These are phyloP conservation scores for Vulpes ferrilata DNA, from an alignment of 2,113 vertebrate species.

Conservation along the genomic window DNA sequence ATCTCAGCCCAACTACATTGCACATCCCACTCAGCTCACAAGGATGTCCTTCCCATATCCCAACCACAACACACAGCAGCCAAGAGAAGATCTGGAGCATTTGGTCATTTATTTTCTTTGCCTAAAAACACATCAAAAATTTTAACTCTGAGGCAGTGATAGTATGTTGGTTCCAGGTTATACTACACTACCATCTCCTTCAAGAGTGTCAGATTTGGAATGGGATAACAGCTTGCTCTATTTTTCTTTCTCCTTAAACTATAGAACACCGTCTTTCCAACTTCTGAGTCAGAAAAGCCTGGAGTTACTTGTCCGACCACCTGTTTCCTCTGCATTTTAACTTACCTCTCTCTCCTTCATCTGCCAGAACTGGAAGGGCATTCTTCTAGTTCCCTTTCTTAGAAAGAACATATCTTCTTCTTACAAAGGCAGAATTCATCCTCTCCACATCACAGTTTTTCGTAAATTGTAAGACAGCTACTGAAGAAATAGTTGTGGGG, in stretches of 20 bases:
- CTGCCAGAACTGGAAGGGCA: background rate
- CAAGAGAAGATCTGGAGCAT: background rate
- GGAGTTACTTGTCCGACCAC: background rate
- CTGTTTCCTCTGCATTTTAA: background rate
- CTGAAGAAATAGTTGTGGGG: too few relatives aligned
- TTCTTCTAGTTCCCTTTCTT: background rate
- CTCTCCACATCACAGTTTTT: background rate
- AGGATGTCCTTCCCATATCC: background rate
- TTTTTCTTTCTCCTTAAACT: background rate
- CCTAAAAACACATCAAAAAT: background rate
- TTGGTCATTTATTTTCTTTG: background rate
- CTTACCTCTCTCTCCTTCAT: background rate
- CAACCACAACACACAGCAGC: background rate
- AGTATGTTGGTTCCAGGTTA: background rate
- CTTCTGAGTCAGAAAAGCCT: background rate
- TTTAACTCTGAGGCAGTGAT: background rate
- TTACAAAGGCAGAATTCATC: background rate
- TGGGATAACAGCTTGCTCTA: background rate
- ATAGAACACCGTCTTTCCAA: background rate
- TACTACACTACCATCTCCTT: background rate
- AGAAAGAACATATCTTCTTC: background rate
- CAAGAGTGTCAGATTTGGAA: background rate
- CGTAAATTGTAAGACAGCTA: background rate
- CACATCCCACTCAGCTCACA: background rate
- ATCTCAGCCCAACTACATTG: background rate